Conservation (phyloP, 2,888 invertebrate genomes). For the Liodrosophila aerea region DNA sequence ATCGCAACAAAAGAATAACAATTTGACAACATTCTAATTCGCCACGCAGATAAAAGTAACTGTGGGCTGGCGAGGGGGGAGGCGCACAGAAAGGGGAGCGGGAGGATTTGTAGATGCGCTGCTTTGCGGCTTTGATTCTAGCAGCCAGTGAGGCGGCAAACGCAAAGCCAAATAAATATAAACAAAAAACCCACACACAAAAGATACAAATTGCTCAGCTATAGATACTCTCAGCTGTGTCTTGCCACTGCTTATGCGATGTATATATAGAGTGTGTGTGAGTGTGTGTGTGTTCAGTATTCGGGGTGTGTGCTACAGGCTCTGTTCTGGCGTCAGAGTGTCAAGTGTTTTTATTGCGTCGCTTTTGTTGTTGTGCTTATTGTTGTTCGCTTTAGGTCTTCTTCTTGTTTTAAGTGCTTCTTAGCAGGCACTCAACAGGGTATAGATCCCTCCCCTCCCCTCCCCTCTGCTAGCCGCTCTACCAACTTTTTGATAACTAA, state of each 20-base stretch:
- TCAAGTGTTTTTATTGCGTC: constrained; percentile 73
- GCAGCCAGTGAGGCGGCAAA: constrained; percentile 73
- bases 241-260: too few species aligned
- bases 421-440: constrained; percentile 27
- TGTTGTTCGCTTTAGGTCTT: constrained; percentile 42
- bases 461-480: background rate
- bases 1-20: constrained; percentile 78
- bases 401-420: constrained; percentile 56
- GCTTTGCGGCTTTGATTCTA: constrained; percentile 65
- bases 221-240: too few species aligned
- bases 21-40: constrained; percentile 83
- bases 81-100: constrained; percentile 27
- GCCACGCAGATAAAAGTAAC: constrained; percentile 80
- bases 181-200: constrained; percentile 55
- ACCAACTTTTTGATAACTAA: constrained; percentile 8
- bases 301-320: constrained; percentile 12
- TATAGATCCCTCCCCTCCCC: background rate
- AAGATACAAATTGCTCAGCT: constrained; percentile 23
- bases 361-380: constrained; percentile 36
- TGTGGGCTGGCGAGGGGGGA: constrained; percentile 19
- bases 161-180: constrained; percentile 77
- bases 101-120: constrained; percentile 30
- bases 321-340: constrained; percentile 51
- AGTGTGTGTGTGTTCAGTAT: too few species aligned
- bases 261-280: too few species aligned